These are phyloP conservation scores for Zaprionus davidi DNA, from an alignment of 1,140 invertebrate genomes.

Conservation along the genomic window DNA sequence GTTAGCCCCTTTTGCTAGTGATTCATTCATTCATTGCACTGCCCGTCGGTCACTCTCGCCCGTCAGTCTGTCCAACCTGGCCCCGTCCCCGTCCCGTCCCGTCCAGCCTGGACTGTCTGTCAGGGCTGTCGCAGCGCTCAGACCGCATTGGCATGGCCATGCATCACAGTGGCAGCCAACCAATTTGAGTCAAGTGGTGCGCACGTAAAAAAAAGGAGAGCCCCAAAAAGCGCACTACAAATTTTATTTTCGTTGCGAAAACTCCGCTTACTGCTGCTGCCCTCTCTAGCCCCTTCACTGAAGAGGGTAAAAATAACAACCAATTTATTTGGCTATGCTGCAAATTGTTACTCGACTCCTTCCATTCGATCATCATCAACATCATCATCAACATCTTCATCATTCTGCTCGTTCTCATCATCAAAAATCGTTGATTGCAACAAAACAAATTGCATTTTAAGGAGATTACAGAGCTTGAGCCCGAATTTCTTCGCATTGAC, in stretches of 20 bases:
- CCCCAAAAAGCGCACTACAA: constrained; percentile 63
- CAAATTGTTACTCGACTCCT: constrained; percentile 78
- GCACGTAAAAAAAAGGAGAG: constrained; percentile 66
- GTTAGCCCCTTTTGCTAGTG: constrained; percentile 46
- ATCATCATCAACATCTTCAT: constrained; percentile 56
- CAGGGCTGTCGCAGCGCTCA: constrained; percentile 70
- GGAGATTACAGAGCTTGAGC: constrained; percentile 64
- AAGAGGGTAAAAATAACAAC: constrained; percentile 68
- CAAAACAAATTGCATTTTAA: constrained; percentile 83
- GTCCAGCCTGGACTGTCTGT: constrained; percentile 47
- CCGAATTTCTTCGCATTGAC: constrained; percentile 6
- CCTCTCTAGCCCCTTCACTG: constrained; percentile 34
- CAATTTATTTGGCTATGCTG: constrained; percentile 80
- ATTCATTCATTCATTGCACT: constrained; percentile 78
- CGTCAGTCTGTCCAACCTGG: constrained; percentile 10
- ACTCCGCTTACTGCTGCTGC: not conserved
- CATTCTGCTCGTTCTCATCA: constrained; percentile 59
- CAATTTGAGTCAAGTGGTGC: constrained; percentile 71
- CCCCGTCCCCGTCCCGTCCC: not conserved
- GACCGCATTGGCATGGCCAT: constrained; percentile 77
- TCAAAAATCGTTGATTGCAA: constrained; percentile 83
- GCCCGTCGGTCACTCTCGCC: constrained; percentile 44
- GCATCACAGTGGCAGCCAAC: constrained; percentile 71
- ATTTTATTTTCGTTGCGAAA: constrained; percentile 67
- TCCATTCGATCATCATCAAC: constrained; percentile 76